These are phyloP conservation scores for Aporophyla nigra DNA, from an alignment of 2,888 invertebrate genomes.

Conservation along the genomic window DNA sequence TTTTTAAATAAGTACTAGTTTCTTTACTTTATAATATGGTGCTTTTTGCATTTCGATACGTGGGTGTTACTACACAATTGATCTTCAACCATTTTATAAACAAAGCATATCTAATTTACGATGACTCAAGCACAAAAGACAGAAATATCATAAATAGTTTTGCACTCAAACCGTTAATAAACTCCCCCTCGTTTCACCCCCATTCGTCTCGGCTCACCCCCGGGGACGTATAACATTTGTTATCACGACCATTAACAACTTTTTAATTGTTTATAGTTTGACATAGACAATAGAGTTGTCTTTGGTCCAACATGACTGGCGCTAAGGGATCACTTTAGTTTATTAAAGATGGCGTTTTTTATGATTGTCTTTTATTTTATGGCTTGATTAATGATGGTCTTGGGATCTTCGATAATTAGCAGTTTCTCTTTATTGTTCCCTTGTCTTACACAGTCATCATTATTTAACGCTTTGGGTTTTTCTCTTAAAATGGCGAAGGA, in stretches of 20 bases:
- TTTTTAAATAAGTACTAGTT: no score
- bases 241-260: conserved; percentile 62
- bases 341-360: conserved; percentile 42
- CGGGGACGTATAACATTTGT: conserved; percentile 61
- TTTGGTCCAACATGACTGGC: conserved; percentile 41
- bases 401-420: conserved; percentile 37
- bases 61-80: no score
- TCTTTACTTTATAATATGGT: no score
- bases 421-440: conserved; percentile 1
- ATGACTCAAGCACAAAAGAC: conserved; percentile 22
- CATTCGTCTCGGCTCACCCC: conserved; percentile 7
- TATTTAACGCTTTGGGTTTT: not conserved
- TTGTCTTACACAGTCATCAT: not conserved
- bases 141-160: conserved; percentile 31
- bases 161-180: conserved; percentile 28
- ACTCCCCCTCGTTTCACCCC: conserved; percentile 22
- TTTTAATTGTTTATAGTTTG: conserved; percentile 63
- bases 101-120: conserved; percentile 4
- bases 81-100: not conserved
- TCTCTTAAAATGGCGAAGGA: not conserved
- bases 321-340: conserved; percentile 37
- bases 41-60: no score
- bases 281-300: conserved; percentile 54
- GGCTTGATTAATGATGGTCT: conserved; percentile 33
- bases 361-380: conserved; percentile 22